Base-by-base conservation (phyloP, 2,113 vertebrate species). In the Amphiprion percula region DNA sequence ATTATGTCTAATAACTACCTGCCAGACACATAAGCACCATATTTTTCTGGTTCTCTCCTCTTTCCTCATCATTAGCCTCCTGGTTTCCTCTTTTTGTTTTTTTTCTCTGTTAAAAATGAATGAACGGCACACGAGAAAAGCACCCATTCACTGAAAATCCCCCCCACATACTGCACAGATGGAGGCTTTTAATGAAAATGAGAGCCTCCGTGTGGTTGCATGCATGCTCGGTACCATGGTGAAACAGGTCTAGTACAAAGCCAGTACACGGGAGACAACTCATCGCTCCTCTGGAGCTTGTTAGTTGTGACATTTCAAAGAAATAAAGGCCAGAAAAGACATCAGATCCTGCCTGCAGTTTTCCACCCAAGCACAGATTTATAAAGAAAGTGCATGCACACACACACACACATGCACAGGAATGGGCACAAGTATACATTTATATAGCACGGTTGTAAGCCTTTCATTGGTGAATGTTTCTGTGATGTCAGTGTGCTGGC, bases 1-100 rank as follows among this genome's bases (percentile, higher is more conserved):
- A 77, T 86, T 82, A 60, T n/a, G n/a, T 64, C 46, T 87, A 60
- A 78, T 76, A 67, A 65, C 33, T 52, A 55, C 67, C 72, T 71
- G 79, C 33, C 62, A 5, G 68, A 60, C 55, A 63, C 55, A 49
- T 16, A 50, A 10, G 8, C 28, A 56, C 24, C 68, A 2, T 26
- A 12, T 66, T 28, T 73, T 59, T 74, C 46, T 15, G 23, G 16
- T 54, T 59, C 30, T 52, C 39, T 65, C 63, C n/a, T 62, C 44
- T 37, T 81, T 33, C 58, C 41, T 1, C 77, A n/a, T 82, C 68
- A n/a, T 61, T 84, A 77, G 47, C 30, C 26, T 80, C 55, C 70
- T 23, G 30, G 15, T 65, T 60, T 77, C 19, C 49, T 41, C 44
- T 66, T 28, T 52, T 7, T 39, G 12, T 39, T 53, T 62, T 68